A percentile compares a stretch with the other conserved stretches of the same genome.
phyloP scores from a whole-genome alignment of 2,113 vertebrate species.

The Daboia siamensis region DNA sequence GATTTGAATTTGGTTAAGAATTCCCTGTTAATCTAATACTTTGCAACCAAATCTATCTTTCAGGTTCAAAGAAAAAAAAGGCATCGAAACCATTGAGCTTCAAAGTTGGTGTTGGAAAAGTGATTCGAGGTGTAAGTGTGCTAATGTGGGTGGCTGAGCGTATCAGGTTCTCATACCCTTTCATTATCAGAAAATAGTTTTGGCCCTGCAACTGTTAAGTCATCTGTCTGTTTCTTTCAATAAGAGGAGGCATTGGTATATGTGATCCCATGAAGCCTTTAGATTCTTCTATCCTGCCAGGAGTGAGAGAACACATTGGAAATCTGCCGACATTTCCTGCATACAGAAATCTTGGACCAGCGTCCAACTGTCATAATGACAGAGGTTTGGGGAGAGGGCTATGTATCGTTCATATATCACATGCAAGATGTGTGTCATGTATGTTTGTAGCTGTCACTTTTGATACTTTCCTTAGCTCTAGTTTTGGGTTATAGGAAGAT shows the following conservation, averaged over 20 bases:
- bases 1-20: background rate
- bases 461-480: background rate
- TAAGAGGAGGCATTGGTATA: background rate
- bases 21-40: background rate
- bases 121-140: slow-evolving; percentile 90
- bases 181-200: rapidly evolving
- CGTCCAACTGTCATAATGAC: background rate
- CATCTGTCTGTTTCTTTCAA: background rate
- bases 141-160: rapidly evolving
- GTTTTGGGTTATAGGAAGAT: background rate
- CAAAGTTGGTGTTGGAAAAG: slow-evolving; percentile 90
- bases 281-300: background rate
- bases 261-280: background rate
- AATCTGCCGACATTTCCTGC: background rate
- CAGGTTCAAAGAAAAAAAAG: slow-evolving; percentile 94
- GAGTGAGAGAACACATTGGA: background rate
- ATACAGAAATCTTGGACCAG: background rate
- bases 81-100: slow-evolving; percentile 90
- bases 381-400: background rate
- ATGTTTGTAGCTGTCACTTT: background rate
- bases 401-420: background rate
- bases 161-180: background rate
- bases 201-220: rapidly evolving
- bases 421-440: background rate
- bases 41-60: slow-evolving; percentile 43